These are phyloP conservation scores for Gymnocheta viridis DNA, from an alignment of 2,888 invertebrate genomes.

Conservation along the genomic window DNA sequence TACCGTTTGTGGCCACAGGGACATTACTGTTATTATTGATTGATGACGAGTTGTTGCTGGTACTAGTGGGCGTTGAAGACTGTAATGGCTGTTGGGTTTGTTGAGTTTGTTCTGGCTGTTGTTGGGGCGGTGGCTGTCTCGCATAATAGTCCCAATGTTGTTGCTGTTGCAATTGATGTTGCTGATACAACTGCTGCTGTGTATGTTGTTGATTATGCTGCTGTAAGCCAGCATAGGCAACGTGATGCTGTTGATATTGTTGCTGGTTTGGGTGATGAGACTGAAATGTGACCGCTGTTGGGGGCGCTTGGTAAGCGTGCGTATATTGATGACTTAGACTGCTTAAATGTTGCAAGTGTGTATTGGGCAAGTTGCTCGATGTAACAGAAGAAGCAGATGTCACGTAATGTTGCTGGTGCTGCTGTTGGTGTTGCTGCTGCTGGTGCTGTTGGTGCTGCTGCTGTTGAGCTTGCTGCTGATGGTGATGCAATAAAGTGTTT, in stretches of 20 bases:
- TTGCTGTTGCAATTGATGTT: constrained; percentile 73
- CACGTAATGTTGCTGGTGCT: constrained; percentile 68
- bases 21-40: constrained; percentile 70
- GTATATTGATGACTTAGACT: constrained; percentile 79
- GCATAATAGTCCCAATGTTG: constrained; percentile 81
- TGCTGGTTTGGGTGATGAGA: constrained; percentile 72
- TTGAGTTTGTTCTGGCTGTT: constrained; percentile 59
- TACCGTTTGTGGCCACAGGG: constrained; percentile 66
- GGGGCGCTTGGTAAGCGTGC: constrained; percentile 70
- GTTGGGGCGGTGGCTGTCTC: constrained; percentile 74
- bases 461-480: constrained; percentile 72
- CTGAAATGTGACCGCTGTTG: constrained; percentile 73
- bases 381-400: constrained; percentile 50
- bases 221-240: constrained; percentile 67
- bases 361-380: constrained; percentile 76
- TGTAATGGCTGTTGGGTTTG: constrained; percentile 61
- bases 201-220: constrained; percentile 75
- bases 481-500: constrained; percentile 70
- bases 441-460: constrained; percentile 71
- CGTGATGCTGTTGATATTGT: constrained; percentile 71
- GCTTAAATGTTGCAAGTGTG: constrained; percentile 80
- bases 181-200: constrained; percentile 74
- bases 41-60: constrained; percentile 63
- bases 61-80: constrained; percentile 70
- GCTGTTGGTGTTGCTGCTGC: constrained; percentile 65